These are phyloP conservation scores for Pachyuromys duprasi DNA, from an alignment of 2,797 vertebrate species.

Conservation along the genomic window DNA sequence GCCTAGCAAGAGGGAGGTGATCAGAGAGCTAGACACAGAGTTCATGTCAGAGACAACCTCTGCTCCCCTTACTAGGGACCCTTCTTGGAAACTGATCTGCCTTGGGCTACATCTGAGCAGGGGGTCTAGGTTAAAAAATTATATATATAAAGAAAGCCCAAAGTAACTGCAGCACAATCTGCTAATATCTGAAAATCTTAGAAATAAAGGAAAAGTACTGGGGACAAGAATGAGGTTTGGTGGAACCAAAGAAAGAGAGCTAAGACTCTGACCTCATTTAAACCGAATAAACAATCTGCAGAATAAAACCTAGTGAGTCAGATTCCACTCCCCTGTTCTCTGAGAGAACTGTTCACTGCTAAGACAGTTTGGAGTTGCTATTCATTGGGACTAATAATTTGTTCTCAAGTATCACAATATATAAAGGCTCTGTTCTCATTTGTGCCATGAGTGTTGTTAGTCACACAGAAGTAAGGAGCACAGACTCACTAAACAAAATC, in stretches of 20 bases:
- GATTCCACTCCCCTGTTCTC: not conserved
- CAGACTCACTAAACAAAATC: not conserved
- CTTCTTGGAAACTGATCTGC: too few relatives aligned
- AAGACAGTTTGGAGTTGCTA: not conserved
- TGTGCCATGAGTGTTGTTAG: not conserved
- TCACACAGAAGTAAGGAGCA: not conserved
- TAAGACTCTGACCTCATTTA: constrained; percentile 51
- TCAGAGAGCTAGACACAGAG: too few relatives aligned
- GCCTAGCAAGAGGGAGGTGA: too few relatives aligned
- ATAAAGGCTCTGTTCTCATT: not conserved
- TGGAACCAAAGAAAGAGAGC: not conserved
- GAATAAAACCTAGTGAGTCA: not conserved
- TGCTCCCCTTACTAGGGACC: too few relatives aligned
- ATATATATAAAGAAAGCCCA: constrained; percentile 2
- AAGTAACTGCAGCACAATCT: not conserved
- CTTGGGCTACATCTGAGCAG: too few relatives aligned
- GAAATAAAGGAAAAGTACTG: constrained; percentile 49
- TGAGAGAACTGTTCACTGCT: not conserved
- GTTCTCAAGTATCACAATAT: not conserved
- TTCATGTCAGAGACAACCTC: too few relatives aligned
- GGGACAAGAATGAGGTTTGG: not conserved
- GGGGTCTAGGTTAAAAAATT: too few relatives aligned
- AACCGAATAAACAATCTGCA: constrained; percentile 19
- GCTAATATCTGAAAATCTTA: constrained; percentile 38
- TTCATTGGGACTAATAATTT: not conserved